A percentile compares a stretch with the other conserved stretches of the same genome.
Evolutionary conservation across 2,888 invertebrate species (phyloP).

Genomic region (Bedellia somnulentella): DNA sequence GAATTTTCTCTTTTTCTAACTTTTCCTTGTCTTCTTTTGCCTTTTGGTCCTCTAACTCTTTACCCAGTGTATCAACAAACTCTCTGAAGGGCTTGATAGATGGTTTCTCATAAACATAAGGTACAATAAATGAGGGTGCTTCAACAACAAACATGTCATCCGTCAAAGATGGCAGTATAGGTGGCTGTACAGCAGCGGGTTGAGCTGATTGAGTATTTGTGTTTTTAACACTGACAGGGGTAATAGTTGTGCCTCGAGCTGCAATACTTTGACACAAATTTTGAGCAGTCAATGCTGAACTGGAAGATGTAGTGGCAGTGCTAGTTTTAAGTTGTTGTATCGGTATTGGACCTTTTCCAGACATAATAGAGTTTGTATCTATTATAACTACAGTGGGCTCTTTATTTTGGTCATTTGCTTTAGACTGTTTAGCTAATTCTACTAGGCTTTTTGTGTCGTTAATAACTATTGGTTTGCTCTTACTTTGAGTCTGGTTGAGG

Average conservation of each 20-base stretch:
- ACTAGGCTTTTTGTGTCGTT: constrained; percentile 74
- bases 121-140: constrained; percentile 91
- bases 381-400: constrained; percentile 83
- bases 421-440: constrained; percentile 66
- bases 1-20: constrained; percentile 23
- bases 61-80: constrained; percentile 68
- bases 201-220: constrained; percentile 14
- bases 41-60: constrained; percentile 59
- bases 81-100: constrained; percentile 79
- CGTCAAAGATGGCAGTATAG: constrained; percentile 77
- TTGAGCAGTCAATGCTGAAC: constrained; percentile 27
- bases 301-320: constrained; percentile 16
- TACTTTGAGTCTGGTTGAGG: constrained; percentile 38
- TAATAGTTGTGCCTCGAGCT: constrained; percentile 57
- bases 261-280: constrained; percentile 52
- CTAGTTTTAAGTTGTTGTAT: constrained; percentile 18
- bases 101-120: constrained; percentile 90
- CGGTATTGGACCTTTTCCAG: constrained; percentile 28
- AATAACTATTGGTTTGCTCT: constrained; percentile 63
- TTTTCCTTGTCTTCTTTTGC: constrained; percentile 37
- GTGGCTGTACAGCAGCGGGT: constrained; percentile 27
- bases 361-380: constrained; percentile 74
- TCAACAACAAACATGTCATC: constrained; percentile 93
- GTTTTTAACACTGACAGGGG: constrained; percentile 39
- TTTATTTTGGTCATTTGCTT: constrained; percentile 58